Conservation (phyloP, 2,113 vertebrate genomes). For the Corythaeola cristata region DNA sequence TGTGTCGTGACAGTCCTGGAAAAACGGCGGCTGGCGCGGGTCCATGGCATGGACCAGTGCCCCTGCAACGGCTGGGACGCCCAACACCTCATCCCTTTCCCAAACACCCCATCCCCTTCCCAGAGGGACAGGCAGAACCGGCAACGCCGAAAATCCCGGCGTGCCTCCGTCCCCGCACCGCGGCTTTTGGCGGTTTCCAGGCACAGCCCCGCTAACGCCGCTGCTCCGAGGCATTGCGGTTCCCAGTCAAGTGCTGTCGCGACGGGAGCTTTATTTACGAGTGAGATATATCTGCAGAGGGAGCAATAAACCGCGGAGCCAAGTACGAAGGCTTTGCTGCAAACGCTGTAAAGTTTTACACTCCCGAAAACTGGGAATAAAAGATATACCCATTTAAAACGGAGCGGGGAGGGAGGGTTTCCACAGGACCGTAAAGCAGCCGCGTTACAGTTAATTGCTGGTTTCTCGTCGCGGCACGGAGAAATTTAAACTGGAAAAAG, state of each 20-base stretch:
- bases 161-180: not conserved
- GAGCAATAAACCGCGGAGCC: slow-evolving; percentile 70
- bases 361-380: slow-evolving; percentile 75
- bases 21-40: rapidly evolving
- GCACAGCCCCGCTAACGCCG: not conserved
- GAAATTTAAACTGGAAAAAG: not conserved
- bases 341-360: slow-evolving; percentile 76
- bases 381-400: slow-evolving; percentile 66
- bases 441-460: slow-evolving; percentile 61
- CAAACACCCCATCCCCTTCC: not conserved
- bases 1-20: not conserved
- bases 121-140: not conserved
- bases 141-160: rapidly evolving
- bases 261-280: slow-evolving; percentile 70
- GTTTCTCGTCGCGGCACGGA: slow-evolving; percentile 34
- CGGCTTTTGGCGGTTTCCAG: not conserved
- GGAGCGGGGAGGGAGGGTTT: slow-evolving; percentile 66
- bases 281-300: slow-evolving; percentile 67
- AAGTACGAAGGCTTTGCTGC: slow-evolving; percentile 73
- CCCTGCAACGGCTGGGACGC: rapidly evolving
- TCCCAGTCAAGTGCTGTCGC: not conserved
- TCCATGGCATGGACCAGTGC: not conserved
- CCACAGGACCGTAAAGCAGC: slow-evolving; percentile 55
- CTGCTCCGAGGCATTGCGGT: not conserved
- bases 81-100: not conserved